These are phyloP conservation scores for Scaptomyza reducta DNA, from an alignment of 2,888 invertebrate species.

Conservation along the genomic window DNA sequence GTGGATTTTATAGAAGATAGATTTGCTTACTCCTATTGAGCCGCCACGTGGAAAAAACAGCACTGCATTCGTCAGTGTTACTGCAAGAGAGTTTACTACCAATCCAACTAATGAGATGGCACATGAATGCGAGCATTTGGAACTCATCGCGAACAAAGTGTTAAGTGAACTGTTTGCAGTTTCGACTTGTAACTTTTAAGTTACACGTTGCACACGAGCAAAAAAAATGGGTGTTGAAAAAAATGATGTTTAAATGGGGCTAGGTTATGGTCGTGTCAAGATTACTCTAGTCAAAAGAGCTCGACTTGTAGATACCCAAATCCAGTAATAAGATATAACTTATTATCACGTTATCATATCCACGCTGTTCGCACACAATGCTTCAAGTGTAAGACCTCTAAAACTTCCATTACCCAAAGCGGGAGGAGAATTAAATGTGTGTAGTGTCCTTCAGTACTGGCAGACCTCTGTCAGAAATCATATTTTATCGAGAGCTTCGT, in stretches of 20 bases:
- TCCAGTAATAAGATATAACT: not conserved
- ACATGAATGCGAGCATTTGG: conserved; percentile 5
- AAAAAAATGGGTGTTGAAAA: conserved; percentile 2
- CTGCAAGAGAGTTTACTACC: conserved; percentile 18
- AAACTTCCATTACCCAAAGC: too few species aligned
- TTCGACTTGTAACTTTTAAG: conserved; percentile 12
- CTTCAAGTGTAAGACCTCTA: too few species aligned
- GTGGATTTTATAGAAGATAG: not conserved
- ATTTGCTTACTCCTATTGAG: conserved; percentile 72
- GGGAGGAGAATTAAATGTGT: too few species aligned
- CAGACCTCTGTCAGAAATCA: too few species aligned
- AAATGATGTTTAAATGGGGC: not conserved
- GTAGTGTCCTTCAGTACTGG: too few species aligned
- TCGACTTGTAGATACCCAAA: not conserved
- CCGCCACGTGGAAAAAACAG: conserved; percentile 76
- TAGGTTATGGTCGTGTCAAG: not conserved
- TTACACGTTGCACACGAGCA: conserved; percentile 10
- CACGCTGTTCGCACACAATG: too few species aligned
- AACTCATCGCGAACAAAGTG: conserved; percentile 56
- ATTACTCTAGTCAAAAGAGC: not conserved
- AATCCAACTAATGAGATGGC: conserved; percentile 12
- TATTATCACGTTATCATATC: too few species aligned
- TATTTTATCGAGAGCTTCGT: too few species aligned
- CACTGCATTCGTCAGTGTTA: conserved; percentile 21
- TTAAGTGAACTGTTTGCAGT: conserved; percentile 50